Evolutionary conservation across 2,113 vertebrate species (phyloP), one percentile per base, ranked within the genome.

Genomic region (Calypte anna): DNA sequence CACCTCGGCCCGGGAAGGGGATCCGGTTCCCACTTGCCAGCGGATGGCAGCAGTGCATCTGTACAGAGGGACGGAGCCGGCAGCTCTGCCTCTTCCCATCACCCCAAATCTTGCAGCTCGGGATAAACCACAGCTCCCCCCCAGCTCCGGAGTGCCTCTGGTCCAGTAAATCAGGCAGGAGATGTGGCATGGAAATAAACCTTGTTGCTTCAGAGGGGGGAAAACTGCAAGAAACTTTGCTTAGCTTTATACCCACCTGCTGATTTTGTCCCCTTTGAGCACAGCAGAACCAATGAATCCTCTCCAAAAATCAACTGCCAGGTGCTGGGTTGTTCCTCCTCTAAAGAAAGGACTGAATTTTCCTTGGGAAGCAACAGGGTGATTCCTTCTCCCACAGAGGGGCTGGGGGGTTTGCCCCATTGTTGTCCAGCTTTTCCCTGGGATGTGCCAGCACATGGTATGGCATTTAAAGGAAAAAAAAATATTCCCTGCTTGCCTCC

Each of bases 41-140:
- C 63, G 84, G 97, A 87, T 96, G 97, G 97, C 96, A 96, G 97
- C 92, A 97, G 89, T 0, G 96, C 50, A 88, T 95, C 88, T 94
- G 70, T 31, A 3, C 40, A 46, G 61, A 31, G 30, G 13, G 22
- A 25, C 4, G 1, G 6, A 12, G 36, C 57, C 23, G 51, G 78
- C 79, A 12, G 50, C 63, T 61, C 82, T 86, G 75, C 82, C 66
- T 64, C 73, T 67, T 43, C 61, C 67, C 68, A 0, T 58, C 13
- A 13, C 19, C 43, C 76, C 64, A 61, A 14, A 57, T 46, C 13
- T 0, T 27, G 64, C 64, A 44, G 3, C 28, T 67, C 6, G 0
- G 25, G 33, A 63, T 48, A 5, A 9, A 38, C 7, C 2, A 3
- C 80, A 28, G 38, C 75, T 51, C 36, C 85, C 43, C 30, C 12